Percentiles rank a stretch among this genome's conserved stretches.
phyloP scores from a whole-genome alignment of 2,888 invertebrate genomes.

The Eupithecia insigniata region DNA sequence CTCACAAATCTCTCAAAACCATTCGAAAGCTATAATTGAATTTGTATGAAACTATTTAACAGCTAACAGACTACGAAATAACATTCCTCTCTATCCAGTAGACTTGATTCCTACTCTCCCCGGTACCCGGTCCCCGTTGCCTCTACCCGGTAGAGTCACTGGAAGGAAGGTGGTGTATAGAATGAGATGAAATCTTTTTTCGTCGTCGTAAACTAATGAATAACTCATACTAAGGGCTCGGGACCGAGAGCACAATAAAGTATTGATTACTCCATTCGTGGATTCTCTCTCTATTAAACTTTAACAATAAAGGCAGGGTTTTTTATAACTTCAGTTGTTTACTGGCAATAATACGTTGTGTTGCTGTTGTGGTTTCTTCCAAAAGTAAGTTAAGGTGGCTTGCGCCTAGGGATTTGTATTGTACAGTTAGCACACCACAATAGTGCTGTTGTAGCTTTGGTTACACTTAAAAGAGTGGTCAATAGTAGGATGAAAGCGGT shows the following conservation, averaged over 20 bases:
- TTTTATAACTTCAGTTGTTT: conserved; percentile 34
- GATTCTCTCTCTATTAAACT: conserved; percentile 71
- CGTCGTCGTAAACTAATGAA: neutral
- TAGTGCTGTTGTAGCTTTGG: neutral
- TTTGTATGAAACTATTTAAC: neutral
- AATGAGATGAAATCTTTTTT: neutral
- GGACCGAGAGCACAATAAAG: conserved; percentile 65
- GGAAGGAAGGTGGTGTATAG: too few relatives aligned
- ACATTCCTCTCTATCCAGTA: neutral
- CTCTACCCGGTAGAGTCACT: too few relatives aligned
- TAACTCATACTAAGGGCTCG: conserved; percentile 21
- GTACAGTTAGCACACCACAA: neutral
- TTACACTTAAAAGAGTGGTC: neutral
- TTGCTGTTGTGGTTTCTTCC: conserved; percentile 6
- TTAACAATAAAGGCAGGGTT: conserved; percentile 64
- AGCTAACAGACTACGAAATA: neutral
- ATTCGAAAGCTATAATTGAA: neutral
- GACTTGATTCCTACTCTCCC: too few relatives aligned
- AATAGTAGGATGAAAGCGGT: neutral
- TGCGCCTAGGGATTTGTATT: neutral
- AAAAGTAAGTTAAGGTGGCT: neutral
- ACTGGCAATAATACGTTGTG: conserved; percentile 25
- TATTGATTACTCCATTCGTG: conserved; percentile 71
- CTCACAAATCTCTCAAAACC: too few relatives aligned
- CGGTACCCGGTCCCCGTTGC: too few relatives aligned